Evolutionary conservation across 2,113 vertebrate genomes (phyloP).

Genomic region (Motacilla tschutschensis): DNA sequence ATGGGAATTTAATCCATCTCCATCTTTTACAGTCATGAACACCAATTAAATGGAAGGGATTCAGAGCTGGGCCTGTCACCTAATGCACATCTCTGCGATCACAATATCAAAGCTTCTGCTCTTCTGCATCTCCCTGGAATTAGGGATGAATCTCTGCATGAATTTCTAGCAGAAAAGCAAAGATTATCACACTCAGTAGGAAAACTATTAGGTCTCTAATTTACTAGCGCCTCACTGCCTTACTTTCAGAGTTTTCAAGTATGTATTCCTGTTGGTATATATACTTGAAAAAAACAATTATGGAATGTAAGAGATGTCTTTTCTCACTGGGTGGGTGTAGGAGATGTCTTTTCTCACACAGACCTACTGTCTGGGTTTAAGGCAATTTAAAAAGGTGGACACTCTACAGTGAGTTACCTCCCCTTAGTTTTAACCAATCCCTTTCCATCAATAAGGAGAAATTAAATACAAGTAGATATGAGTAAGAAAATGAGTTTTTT

Average conservation of each 20-base stretch:
- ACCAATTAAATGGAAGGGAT: background rate
- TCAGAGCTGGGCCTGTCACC: background rate
- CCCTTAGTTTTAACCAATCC: background rate
- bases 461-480: background rate
- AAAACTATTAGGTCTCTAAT: background rate
- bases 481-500: background rate
- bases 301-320: background rate
- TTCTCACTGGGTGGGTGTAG: background rate
- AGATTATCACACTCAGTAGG: background rate
- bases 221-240: background rate
- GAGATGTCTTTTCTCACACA: background rate
- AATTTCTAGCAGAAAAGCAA: background rate
- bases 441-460: background rate
- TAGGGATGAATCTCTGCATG: background rate
- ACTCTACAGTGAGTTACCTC: background rate
- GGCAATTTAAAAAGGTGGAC: background rate
- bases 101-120: background rate
- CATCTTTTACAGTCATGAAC: background rate
- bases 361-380: background rate
- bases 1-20: background rate
- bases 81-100: background rate
- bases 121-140: background rate
- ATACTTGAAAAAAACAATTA: background rate
- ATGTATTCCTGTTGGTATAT: background rate
- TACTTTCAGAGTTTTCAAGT: background rate